Evolutionary conservation across 1,140 invertebrate species (phyloP), one percentile per base, ranked within the genome.

Genomic region (Orussus abietinus): DNA sequence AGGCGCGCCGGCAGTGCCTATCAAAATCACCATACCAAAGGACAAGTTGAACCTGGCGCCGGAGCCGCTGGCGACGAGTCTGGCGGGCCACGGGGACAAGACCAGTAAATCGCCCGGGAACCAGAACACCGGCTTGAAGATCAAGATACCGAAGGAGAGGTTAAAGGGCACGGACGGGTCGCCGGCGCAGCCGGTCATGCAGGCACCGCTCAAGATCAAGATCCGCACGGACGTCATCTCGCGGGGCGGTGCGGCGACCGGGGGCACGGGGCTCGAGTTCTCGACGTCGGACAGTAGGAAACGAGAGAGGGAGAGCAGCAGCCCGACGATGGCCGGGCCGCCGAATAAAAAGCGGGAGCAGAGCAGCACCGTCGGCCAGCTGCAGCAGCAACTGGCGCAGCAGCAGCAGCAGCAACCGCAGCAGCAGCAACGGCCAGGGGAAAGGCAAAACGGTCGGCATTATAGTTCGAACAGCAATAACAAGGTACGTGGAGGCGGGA

Each of bases 11-110:
- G 59, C 70, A 1, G 67, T 73, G 29, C 76, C 77, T 1, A 75
- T 83, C 5, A 83, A 81, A 53, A 80, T 85, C 9, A 85, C 80
- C 15, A 83, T 85, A 33, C 76, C 81, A 3, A 84, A 81, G 57
- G 80, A 83, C 36, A 80, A 80, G 55, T 60, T 80, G 2, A 70
- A 70, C n/a, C 46, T 72, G 4, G 58, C 60, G 31, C 48, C 54
- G 10, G 55, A 66, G 11, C 42, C 53, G 2, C 44, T 39, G 5
- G 30, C 62, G 61, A 42, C n/a, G 21, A n/a, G n/a, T n/a, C n/a
- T n/a, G 38, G 26, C 38, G 30, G 26, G 37, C 31, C 15, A 28
- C 38, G 13, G 39, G 42, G 62, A 66, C 28, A 64, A 53, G 32
- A 38, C 49, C n/a, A n/a, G n/a, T 26, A 44, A 53, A 35, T 49